Conservation (phyloP, 2,888 invertebrate species). For the Leptinotarsa haldemani region DNA sequence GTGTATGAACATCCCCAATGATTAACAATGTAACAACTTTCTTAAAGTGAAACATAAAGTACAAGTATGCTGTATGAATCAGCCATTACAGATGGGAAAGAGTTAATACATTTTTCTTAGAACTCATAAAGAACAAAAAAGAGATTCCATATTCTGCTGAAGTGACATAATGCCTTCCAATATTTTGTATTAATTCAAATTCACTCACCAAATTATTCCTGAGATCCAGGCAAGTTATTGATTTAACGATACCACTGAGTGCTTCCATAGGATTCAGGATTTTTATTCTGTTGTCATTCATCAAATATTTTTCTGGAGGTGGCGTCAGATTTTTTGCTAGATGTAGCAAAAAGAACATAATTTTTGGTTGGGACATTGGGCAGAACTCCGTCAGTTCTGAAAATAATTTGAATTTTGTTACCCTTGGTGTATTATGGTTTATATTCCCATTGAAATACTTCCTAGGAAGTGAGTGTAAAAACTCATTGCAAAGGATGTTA, state of each 20-base stretch:
- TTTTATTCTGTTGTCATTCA: slow-evolving; percentile 60
- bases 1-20: too few species aligned
- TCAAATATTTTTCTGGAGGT: slow-evolving; percentile 53
- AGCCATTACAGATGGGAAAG: too few species aligned
- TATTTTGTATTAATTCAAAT: background rate
- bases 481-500: too few species aligned
- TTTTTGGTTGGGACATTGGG: slow-evolving; percentile 67
- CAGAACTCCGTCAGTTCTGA: slow-evolving; percentile 62
- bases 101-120: too few species aligned
- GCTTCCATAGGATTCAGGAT: slow-evolving; percentile 59
- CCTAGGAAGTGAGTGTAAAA: too few species aligned
- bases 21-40: too few species aligned
- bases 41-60: too few species aligned
- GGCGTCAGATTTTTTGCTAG: slow-evolving; percentile 53
- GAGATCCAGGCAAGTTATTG: slow-evolving; percentile 51
- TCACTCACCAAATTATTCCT: slow-evolving; percentile 57
- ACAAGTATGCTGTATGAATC: too few species aligned
- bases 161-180: too few species aligned
- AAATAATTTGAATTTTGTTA: slow-evolving; percentile 18
- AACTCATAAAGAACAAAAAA: too few species aligned
- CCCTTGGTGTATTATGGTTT: slow-evolving; percentile 26
- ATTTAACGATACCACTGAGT: slow-evolving; percentile 49
- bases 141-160: too few species aligned
- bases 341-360: slow-evolving; percentile 66
- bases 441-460: too few species aligned